Evolutionary conservation across 2,797 vertebrate species (phyloP), one percentile per base, ranked within the genome.

Genomic region (Calcarius lapponicus): DNA sequence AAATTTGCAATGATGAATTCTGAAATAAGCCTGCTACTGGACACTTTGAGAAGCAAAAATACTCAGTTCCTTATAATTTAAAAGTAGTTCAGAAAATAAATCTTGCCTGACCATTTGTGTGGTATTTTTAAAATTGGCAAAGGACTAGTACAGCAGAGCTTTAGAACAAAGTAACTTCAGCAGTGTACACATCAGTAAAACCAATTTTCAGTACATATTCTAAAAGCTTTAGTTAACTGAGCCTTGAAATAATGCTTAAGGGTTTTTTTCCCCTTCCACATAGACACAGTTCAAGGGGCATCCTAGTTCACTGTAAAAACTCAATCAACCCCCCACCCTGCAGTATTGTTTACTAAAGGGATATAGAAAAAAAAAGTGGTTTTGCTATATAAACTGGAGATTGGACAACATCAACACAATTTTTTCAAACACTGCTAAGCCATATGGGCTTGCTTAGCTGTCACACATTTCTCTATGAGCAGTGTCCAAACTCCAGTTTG

Each of bases 241-340:
- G 18, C 11, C 42, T 75, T 54, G 53, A 53, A 76, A 32, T 19
- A 58, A 28, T 3, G 7, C 8, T 72, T 36, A 32, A 36, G 13
- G 3, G 0, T 3, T 58, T 36, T 56, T 45, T 43, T n/a, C n/a
- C 34, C 9, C 31, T 78, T 43, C 31, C 31, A 45, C 80, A 90
- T 78, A 64, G 36, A 14, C 26, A 71, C 8, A 21, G 38, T 26
- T 80, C 69, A 72, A 50, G 67, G 10, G 8, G n/a, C 22, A 80
- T 45, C 29, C 57, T 29, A 67, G 50, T 40, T 80, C 36, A 74
- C 1, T 48, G 40, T 53, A 82, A 69, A 72, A 90, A 5, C 4
- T 26, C 13, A 66, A 4, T 38, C 45, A 74, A 11, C 7, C 1
- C 5, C 24, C 2, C 6, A 6, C 9, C 2, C 9, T 0, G 0